phyloP scores from a whole-genome alignment of 2,113 vertebrate genomes.

The Alethe diademata region DNA sequence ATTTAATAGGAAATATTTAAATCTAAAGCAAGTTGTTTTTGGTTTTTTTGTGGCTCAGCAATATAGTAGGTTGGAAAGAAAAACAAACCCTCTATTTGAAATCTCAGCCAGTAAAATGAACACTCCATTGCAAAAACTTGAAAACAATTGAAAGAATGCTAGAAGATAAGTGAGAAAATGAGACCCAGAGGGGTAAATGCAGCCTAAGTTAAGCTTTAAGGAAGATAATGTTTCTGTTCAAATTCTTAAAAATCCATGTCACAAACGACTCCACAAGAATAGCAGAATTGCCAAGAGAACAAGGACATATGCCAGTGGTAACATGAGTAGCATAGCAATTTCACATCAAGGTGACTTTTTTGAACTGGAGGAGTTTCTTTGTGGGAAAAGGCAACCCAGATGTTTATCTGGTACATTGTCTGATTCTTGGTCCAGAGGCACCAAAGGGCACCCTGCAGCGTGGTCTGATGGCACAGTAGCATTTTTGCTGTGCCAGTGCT shows the following conservation, averaged over 20 bases:
- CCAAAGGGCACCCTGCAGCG: rapidly evolving
- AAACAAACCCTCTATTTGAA: slow-evolving; percentile 5
- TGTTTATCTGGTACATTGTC: rapidly evolving
- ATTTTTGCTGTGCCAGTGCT: neutral
- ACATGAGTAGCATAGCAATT: slow-evolving; percentile 7
- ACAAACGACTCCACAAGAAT: slow-evolving; percentile 2
- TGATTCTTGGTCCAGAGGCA: rapidly evolving
- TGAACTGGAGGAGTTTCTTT: neutral
- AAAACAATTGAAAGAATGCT: neutral
- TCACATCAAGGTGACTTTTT: slow-evolving; percentile 28
- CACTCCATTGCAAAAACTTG: neutral
- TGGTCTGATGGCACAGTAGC: neutral
- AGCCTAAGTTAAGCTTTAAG: slow-evolving; percentile 20
- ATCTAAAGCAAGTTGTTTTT: slow-evolving; percentile 42
- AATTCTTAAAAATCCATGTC: slow-evolving; percentile 41
- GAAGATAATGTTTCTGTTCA: neutral
- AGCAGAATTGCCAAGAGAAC: slow-evolving; percentile 36
- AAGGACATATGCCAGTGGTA: neutral
- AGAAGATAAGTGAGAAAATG: neutral
- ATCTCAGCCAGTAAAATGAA: slow-evolving; percentile 33
- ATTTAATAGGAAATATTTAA: slow-evolving; percentile 64
- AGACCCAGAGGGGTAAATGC: neutral
- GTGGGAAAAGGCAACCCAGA: neutral
- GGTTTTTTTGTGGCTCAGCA: slow-evolving; percentile 10
- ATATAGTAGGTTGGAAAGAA: neutral